Base-by-base conservation (phyloP, 2,797 vertebrate genomes). In the Crenichthys baileyi region DNA sequence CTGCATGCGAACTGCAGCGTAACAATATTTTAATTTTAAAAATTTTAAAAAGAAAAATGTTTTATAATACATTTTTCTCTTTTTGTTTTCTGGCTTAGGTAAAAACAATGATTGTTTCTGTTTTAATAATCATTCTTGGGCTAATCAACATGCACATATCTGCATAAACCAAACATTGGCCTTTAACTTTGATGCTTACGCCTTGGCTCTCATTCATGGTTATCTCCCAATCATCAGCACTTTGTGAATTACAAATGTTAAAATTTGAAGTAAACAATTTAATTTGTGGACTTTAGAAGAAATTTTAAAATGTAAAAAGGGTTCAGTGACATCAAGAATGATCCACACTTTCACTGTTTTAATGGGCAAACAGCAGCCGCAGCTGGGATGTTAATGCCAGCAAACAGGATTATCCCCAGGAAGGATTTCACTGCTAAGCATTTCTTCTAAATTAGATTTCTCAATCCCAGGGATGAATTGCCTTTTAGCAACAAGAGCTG, bases 341-440 rank as follows among this genome's bases (percentile, higher is more conserved):
- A 60, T 58, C 61, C 73, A 79, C 73, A 83, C 65, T 94, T 96
- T 96, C 96, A 95, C 95, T 95, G 95, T 96, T 95, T 44, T 26
- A 96, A 96, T 96, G 95, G 96, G 96, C 96, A 97, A 97, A 97
- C 96, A 97, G 95, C 96, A 97, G 96, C 95, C 96, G 95, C 96
- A 97, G 97, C 96, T 97, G 97, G 96, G 96, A 98, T 97, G 97
- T 97, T 98, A 97, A 98, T 98, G 97, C 96, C 95, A 96, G 96
- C 96, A 97, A 99, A 99, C 97, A 98, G 97, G 97, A 99, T 99
- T 98, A 98, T 96, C 97, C 94, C 94, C 95, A 96, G 96, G 97
- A 96, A 97, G 97, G 96, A 97, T 97, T 98, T 97, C 86, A 94
- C 96, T 94, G 96, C 96, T 96, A 96, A 97, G 96, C 97, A 95